Conservation (phyloP, 2,888 invertebrate genomes). For the Diaperis boleti region DNA sequence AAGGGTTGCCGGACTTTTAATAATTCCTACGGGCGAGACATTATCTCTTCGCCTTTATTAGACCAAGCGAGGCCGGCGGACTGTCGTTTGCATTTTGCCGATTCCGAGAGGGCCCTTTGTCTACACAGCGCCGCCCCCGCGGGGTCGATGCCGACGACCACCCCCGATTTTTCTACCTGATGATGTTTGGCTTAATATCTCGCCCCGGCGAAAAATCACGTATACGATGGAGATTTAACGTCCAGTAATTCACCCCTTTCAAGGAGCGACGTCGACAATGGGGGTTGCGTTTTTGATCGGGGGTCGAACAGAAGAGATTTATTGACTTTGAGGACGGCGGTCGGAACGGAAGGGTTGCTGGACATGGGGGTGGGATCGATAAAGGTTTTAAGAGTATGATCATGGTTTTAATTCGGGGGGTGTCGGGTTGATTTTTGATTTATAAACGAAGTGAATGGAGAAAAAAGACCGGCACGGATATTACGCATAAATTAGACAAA, state of each 20-base stretch:
- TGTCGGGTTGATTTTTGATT: no score
- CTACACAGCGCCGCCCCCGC: conserved; percentile 7
- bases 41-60: conserved; percentile 55
- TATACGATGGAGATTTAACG: conserved; percentile 49
- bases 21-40: conserved; percentile 60
- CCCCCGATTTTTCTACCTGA: conserved; percentile 40
- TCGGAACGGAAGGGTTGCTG: conserved; percentile 39
- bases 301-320: conserved; percentile 45
- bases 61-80: conserved; percentile 30
- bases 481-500: no score
- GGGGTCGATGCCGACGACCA: neutral
- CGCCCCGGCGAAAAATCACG: conserved; percentile 46
- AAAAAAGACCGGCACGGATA: no score
- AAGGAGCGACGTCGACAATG: no score
- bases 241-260: conserved; percentile 45
- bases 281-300: conserved; percentile 36
- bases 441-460: no score
- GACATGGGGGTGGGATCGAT: neutral
- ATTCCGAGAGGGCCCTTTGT: conserved; percentile 40
- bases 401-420: no score
- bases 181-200: conserved; percentile 36
- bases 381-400: no score
- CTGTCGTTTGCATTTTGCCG: conserved; percentile 42
- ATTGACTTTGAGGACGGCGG: conserved; percentile 47
- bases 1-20: conserved; percentile 63